phyloP scores from a whole-genome alignment of 2,888 invertebrate species.

The Bhutanitis thaidina region DNA sequence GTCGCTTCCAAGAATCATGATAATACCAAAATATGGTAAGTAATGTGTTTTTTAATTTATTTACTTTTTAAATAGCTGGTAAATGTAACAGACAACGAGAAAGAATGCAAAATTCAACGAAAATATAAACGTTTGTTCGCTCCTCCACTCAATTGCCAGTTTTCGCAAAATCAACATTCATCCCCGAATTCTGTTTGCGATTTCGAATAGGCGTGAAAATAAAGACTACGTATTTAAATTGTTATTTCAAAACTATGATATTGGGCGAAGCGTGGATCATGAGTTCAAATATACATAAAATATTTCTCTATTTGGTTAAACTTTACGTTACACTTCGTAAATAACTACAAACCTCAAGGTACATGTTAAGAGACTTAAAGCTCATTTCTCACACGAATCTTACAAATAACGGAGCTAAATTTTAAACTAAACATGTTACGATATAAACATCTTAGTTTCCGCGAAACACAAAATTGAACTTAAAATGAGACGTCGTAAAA shows the following conservation, averaged over 20 bases:
- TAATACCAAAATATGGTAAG: too few relatives aligned
- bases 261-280: too few relatives aligned
- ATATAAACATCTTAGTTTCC: slow-evolving; percentile 9
- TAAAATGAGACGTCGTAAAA: slow-evolving; percentile 18
- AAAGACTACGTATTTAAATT: not conserved
- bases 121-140: slow-evolving; percentile 4
- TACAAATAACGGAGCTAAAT: not conserved
- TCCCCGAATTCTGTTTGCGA: slow-evolving; percentile 9
- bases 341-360: too few relatives aligned
- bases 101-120: slow-evolving; percentile 10
- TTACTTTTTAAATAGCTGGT: not conserved
- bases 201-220: slow-evolving; percentile 5
- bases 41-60: too few relatives aligned
- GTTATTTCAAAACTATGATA: too few relatives aligned
- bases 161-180: slow-evolving; percentile 15
- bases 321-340: too few relatives aligned
- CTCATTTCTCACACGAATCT: not conserved
- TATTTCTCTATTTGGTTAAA: too few relatives aligned
- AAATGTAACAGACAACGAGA: not conserved
- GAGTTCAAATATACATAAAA: too few relatives aligned
- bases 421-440: slow-evolving; percentile 6
- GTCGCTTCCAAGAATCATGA: too few relatives aligned
- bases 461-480: slow-evolving; percentile 18
- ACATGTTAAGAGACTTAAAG: too few relatives aligned
- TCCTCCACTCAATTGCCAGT: not conserved